Conservation (phyloP, 53 echinoderm and acorn worm genomes). For the Echinometra lucunter region DNA sequence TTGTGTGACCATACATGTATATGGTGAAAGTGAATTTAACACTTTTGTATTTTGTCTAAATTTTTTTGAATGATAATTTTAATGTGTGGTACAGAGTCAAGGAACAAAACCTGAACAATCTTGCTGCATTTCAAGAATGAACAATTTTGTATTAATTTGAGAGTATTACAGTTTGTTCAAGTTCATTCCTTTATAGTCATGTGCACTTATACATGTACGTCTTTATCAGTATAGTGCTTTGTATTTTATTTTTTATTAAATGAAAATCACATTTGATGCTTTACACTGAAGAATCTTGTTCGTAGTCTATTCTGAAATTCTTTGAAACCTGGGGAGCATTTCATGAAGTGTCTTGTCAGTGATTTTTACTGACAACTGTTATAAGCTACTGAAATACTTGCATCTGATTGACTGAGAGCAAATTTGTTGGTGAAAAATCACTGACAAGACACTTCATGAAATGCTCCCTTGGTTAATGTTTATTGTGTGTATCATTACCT, state of each 20-base stretch:
- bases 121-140: constrained; percentile 5
- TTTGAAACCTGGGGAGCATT: no score
- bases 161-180: not conserved
- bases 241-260: not conserved
- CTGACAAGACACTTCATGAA: no score
- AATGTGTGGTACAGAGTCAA: not conserved
- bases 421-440: no score
- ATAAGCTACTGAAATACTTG: no score
- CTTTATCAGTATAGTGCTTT: not conserved
- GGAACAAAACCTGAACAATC: not conserved
- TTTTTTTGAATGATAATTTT: not conserved
- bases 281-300: not conserved
- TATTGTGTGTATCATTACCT: no score
- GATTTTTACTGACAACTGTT: no score
- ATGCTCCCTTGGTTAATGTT: no score
- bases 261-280: not conserved
- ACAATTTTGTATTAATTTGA: constrained; percentile 20
- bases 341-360: no score
- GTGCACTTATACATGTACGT: not conserved
- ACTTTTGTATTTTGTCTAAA: not conserved
- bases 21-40: not conserved
- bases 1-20: not conserved
- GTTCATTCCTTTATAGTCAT: no score
- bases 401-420: no score
- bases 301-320: not conserved